Evolutionary conservation across 2,888 invertebrate species (phyloP), one percentile per base, ranked within the genome.

Genomic region (Petrophora chlorosata): DNA sequence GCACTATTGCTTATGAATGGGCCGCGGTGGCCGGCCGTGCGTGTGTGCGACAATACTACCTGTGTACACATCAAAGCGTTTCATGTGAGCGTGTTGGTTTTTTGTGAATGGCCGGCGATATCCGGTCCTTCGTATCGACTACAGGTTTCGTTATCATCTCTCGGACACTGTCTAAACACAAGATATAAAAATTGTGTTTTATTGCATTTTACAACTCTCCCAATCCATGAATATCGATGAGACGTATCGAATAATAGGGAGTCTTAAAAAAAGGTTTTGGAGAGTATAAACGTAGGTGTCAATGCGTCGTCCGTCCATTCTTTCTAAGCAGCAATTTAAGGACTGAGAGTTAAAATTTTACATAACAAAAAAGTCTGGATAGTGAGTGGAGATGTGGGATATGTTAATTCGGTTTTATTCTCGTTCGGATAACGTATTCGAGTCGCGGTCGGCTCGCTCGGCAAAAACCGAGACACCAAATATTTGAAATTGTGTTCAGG

Each of bases 141-240:
- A 82, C 89, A 85, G 85, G 88, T 89, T 89, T 84, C 72, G 85
- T 90, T 90, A 90, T 90, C 89, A 86, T 76, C 82, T 85, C 82
- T 81, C 85, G 77, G 71, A 75, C 81, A 78, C 85, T 82, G 89
- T 88, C 89, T 88, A 88, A 89, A 89, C 83, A 87, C 67, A 73
- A 80, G 79, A 85, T 85, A 87, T 89, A 89, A 88, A 89, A 87
- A 85, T 86, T 79, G 83, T 82, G 86, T 83, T 89, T 89, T 90
- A 90, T 89, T 82, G 67, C 82, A 62, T 81, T 87, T 87, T 86
- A 89, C 84, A 82, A 74, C 82, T 70, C 73, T 70, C 71, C 67
- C 73, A 70, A 63, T 73, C 76, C 79, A 79, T 82, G 82, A 82
- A 81, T 85, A 83, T 84, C 82, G 83, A 84, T 80, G 81, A 79